These are phyloP conservation scores for Micrasema longulum DNA, from an alignment of 1,140 invertebrate species.

Conservation along the genomic window DNA sequence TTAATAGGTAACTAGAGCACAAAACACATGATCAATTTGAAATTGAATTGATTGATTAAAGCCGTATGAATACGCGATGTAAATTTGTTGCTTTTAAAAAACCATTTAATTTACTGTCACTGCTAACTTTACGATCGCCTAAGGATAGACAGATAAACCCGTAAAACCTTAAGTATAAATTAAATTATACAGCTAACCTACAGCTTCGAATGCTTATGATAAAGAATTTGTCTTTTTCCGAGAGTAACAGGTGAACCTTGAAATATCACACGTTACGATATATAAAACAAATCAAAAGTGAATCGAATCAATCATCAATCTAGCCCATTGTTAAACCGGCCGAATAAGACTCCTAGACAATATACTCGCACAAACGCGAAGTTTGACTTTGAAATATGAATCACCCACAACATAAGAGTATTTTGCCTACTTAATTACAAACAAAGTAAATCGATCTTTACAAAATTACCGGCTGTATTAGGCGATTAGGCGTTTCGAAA, in stretches of 20 bases:
- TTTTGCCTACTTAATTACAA: conserved; percentile 15
- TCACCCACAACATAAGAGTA: conserved; percentile 1
- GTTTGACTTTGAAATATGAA: conserved; percentile 8
- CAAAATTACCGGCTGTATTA: conserved; percentile 16
- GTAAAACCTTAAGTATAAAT: background rate
- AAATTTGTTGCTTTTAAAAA: too few species aligned
- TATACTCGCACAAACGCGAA: too few species aligned
- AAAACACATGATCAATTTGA: background rate
- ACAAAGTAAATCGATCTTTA: conserved; percentile 5
- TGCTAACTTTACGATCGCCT: too few species aligned
- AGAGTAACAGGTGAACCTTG: conserved; percentile 19
- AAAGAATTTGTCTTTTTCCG: background rate
- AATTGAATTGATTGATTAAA: conserved; percentile 1
- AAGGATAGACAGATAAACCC: too few species aligned
- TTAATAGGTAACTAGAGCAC: conserved; percentile 11
- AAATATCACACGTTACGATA: conserved; percentile 2
- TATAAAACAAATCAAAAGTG: background rate
- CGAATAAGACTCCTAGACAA: background rate
- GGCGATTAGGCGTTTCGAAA: conserved; percentile 26
- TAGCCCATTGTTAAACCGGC: background rate
- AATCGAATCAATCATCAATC: conserved; percentile 18
- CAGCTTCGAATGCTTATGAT: background rate
- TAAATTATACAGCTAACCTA: background rate
- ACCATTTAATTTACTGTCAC: too few species aligned
- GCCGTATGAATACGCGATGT: too few species aligned